Evolutionary conservation across 2,797 vertebrate genomes (phyloP).

Genomic region (Falco concolor): DNA sequence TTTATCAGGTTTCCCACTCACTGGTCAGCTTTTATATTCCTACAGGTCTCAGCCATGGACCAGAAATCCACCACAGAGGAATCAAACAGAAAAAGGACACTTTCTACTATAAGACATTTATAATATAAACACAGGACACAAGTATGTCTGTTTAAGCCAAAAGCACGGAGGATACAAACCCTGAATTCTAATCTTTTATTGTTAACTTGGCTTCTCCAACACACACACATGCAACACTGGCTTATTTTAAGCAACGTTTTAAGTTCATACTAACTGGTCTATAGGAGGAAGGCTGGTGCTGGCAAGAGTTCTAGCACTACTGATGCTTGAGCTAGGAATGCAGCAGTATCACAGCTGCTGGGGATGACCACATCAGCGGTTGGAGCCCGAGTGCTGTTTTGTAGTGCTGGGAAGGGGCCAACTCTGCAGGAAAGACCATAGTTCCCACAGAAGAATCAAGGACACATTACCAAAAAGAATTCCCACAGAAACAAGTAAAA

Average conservation of each 20-base stretch:
- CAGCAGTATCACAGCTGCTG: neutral
- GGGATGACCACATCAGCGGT: neutral
- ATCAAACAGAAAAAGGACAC: neutral
- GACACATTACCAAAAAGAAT: no score
- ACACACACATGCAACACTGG: neutral
- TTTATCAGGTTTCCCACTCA: neutral
- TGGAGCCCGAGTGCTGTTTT: neutral
- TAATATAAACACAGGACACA: neutral
- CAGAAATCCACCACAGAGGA: neutral
- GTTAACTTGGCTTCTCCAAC: neutral
- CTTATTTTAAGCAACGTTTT: neutral
- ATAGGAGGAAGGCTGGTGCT: neutral
- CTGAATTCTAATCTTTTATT: neutral
- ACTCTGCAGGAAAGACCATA: neutral
- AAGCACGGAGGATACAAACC: neutral
- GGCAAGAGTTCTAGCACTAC: neutral
- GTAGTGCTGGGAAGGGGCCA: neutral
- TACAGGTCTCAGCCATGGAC: neutral
- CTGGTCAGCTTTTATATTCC: neutral
- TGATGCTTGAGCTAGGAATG: neutral
- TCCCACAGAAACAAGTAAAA: no score
- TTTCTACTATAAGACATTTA: neutral
- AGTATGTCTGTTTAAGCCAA: neutral
- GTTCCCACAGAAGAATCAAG: neutral
- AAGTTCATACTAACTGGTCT: neutral